Base-by-base conservation (phyloP, 2,113 vertebrate species). In the Castor canadensis region DNA sequence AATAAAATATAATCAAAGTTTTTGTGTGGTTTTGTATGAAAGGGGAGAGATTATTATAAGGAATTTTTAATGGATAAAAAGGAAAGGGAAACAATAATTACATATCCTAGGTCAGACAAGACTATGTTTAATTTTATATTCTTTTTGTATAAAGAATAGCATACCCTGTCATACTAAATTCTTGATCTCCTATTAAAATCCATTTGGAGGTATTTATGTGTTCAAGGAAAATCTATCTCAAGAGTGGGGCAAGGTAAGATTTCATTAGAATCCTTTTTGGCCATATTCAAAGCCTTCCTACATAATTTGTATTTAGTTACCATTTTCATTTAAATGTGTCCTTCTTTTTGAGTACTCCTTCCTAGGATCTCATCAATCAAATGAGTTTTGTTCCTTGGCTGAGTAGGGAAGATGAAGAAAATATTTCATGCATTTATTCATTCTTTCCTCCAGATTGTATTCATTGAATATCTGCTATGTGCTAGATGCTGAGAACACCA, bases 341-440 rank as follows among this genome's bases (percentile, higher is more conserved):
- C 28, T 84, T 90, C 30, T 38, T 76, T 87, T 95, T 35, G n/a
- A 87, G 52, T 87, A 75, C 5, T 32, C 20, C 35, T 91, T 92
- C 22, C n/a, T 54, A 77, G 82, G 93, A 66, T 82, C 83, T 94
- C 60, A 80, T 71, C 13, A 90, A 54, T 9, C 22, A 69, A 94
- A 45, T 81, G 38, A 91, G 2, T 89, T 79, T 96, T 83, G 26
- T 94, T 79, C 17, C 26, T 71, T 12, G 40, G 8, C 40, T 82
- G 47, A 91, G 49, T 54, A 71, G 86, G 40, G 81, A 90, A 80
- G n/a, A 84, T 52, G 92, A 89, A 83, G 84, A 86, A 92, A 93
- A 43, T 77, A 32, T 26, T 80, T 81, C 22, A 81, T 94, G 9
- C 30, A 72, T 91, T 66, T 95, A 77, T 82, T 95, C 40, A 94